Evolutionary conservation across 2,888 invertebrate species (phyloP), one percentile per base, ranked within the genome.

Genomic region (Chloroclysta siterata): DNA sequence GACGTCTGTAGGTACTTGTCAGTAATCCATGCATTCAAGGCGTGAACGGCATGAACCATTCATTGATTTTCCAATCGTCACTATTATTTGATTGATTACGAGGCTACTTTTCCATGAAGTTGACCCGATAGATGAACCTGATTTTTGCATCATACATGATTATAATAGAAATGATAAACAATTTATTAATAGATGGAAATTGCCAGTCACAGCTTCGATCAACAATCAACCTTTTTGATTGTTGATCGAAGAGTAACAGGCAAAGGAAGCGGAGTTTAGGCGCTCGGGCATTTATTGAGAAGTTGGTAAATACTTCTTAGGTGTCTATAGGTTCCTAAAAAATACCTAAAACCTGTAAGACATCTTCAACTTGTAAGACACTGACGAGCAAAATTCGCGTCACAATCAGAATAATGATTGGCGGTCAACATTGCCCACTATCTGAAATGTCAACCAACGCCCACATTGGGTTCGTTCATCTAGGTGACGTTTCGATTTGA

Each of bases 381-480:
- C 29, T 29, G 29, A 29, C 5, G 33, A 33, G 8, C 6, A 6
- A 33, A 2, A 33, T 33, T 33, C 8, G 33, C 33, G 33, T 33
- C 33, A 33, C 7, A 5, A 33, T 33, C 33, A 33, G 7, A 33
- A 33, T 8, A 33, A 6, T 33, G 46, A 59, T 65, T 66, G 55
- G 57, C 57, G 57, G 14, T 60, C 66, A 55, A 42, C 29, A 65
- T 13, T n/a, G 46, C 17, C 14, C 17, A 65, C 64, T 76, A 76
- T 70, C 73, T 65, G 59, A 72, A 22, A 68, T 68, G 58, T 65
- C 66, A 72, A 68, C 70, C 72, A 71, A 78, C 78, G 74, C 77
- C 77, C 76, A 77, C 74, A 66, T 36, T 51, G 10, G 53, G 65
- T 75, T 72, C 64, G 65, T 69, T 63, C 60, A 66, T 67, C 69